Conservation (phyloP, 2,888 invertebrate genomes). For the Pediacus dermestoides region DNA sequence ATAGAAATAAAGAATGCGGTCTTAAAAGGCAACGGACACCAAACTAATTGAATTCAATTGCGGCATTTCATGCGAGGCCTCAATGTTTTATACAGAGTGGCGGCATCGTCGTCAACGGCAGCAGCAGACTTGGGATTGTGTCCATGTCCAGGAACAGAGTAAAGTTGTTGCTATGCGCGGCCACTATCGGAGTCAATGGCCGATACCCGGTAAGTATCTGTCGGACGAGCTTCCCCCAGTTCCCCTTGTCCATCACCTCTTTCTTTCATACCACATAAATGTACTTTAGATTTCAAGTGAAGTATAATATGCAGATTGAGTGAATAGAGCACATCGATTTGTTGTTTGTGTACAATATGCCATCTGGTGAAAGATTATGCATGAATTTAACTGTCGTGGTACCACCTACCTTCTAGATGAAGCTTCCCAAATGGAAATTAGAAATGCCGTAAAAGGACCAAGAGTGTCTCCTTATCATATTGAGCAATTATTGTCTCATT, state of each 20-base stretch:
- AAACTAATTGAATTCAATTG: conserved; percentile 27
- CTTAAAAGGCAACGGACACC: conserved; percentile 21
- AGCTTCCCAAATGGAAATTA: no score
- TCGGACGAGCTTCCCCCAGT: conserved; percentile 19
- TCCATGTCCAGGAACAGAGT: conserved; percentile 6
- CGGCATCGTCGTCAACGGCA: conserved; percentile 8
- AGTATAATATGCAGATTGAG: not conserved
- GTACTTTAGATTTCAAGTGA: conserved; percentile 1
- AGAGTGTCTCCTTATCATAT: no score
- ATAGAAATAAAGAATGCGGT: conserved; percentile 9
- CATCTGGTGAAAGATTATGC: no score
- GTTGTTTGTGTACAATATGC: no score
- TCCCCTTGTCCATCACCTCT: no score
- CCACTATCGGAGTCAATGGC: conserved; percentile 27
- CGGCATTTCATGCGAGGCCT: conserved; percentile 22
- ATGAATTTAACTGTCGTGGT: no score
- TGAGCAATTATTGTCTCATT: no score
- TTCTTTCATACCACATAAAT: no score
- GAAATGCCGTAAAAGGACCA: no score
- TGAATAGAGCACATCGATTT: no score
- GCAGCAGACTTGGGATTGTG: conserved; percentile 1
- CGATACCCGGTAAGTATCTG: conserved; percentile 24
- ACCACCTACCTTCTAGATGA: no score
- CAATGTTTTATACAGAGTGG: no score
- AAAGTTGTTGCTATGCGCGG: conserved; percentile 32